phyloP scores from a whole-genome alignment of 2,888 invertebrate species.

The Eristalis intricaria region DNA sequence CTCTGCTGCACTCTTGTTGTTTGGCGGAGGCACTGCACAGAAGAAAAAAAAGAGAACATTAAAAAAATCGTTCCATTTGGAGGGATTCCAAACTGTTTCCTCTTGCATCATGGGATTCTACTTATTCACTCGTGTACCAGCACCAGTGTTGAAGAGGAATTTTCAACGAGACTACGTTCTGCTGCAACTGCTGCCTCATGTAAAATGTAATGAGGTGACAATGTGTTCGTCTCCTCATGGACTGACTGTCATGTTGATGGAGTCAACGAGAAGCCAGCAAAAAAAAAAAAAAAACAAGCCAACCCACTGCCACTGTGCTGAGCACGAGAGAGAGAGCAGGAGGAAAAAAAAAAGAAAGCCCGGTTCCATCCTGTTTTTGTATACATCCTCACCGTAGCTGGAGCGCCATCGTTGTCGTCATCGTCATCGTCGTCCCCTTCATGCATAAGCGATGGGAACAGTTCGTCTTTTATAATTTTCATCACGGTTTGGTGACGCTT shows the following conservation, averaged over 20 bases:
- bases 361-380: conserved; percentile 23
- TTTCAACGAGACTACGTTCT: conserved; percentile 21
- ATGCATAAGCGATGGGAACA: conserved; percentile 37
- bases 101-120: conserved; percentile 20
- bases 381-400: neutral
- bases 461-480: conserved; percentile 38
- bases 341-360: neutral
- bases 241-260: conserved; percentile 19
- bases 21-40: neutral
- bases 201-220: conserved; percentile 69
- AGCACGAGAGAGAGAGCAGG: neutral
- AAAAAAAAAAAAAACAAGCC: neutral
- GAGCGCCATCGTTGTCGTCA: neutral
- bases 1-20: neutral
- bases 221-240: conserved; percentile 37
- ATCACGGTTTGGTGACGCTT: conserved; percentile 39
- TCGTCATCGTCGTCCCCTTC: neutral
- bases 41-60: conserved; percentile 13
- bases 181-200: conserved; percentile 47
- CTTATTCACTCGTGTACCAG: neutral
- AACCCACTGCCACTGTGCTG: neutral
- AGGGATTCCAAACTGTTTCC: conserved; percentile 51
- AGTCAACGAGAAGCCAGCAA: conserved; percentile 23
- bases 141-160: conserved; percentile 14
- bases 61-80: conserved; percentile 60